These are phyloP conservation scores for Denticeps clupeoides DNA, from an alignment of 2,797 vertebrate genomes.

Conservation along the genomic window DNA sequence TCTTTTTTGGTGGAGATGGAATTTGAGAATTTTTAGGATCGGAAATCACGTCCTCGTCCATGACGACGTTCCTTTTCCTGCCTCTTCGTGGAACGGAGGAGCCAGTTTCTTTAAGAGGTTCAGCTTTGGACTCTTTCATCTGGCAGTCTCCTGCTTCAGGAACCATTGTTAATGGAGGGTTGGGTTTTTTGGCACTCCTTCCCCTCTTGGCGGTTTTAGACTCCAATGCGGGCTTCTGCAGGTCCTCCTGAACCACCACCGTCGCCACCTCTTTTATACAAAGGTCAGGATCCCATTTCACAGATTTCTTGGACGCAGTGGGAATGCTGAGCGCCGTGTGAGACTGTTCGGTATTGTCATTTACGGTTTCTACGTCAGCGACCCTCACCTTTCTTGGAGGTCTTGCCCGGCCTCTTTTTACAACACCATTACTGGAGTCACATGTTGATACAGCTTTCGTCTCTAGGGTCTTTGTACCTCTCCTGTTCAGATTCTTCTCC, in stretches of 20 bases:
- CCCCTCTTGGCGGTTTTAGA: slow-evolving; percentile 3
- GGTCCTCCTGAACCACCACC: slow-evolving; percentile 16
- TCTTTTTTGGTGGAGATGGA: too few relatives aligned
- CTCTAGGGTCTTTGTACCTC: slow-evolving; percentile 7
- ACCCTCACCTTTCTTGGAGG: slow-evolving; percentile 17
- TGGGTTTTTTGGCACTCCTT: neutral
- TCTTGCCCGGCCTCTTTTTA: slow-evolving; percentile 13
- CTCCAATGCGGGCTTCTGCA: neutral
- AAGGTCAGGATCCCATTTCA: slow-evolving; percentile 40
- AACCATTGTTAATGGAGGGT: neutral
- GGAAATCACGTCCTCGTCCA: too few relatives aligned
- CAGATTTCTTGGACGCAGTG: slow-evolving; percentile 25
- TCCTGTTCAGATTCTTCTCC: too few relatives aligned
- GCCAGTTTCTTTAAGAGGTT: too few relatives aligned
- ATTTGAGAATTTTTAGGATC: too few relatives aligned
- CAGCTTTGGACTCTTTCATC: too few relatives aligned
- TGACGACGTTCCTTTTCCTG: too few relatives aligned
- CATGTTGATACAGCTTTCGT: too few relatives aligned
- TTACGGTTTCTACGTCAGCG: neutral
- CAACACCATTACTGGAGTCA: neutral
- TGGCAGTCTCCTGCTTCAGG: neutral
- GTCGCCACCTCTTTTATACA: too few relatives aligned
- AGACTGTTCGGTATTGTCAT: neutral
- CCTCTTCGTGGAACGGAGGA: too few relatives aligned
- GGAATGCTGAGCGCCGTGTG: slow-evolving; percentile 1